Evolutionary conservation across 2,113 vertebrate genomes (phyloP).

Genomic region (Pimephales promelas): DNA sequence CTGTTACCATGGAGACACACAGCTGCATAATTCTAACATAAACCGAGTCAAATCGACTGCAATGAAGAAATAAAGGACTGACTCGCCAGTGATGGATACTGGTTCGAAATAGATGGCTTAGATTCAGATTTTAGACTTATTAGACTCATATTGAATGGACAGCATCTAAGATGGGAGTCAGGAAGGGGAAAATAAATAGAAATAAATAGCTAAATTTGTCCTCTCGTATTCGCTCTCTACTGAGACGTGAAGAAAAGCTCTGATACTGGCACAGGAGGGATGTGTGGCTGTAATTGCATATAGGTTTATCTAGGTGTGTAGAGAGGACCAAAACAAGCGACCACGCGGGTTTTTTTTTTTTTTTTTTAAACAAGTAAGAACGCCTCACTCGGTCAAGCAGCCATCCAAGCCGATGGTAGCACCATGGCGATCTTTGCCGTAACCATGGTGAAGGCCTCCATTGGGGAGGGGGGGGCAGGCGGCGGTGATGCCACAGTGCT

Average conservation of each 20-base stretch:
- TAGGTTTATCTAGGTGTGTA: conserved; percentile 54
- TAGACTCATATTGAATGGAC: conserved; percentile 16
- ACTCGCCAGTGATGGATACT: conserved; percentile 44
- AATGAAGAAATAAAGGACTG: conserved; percentile 15
- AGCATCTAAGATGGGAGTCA: conserved; percentile 10
- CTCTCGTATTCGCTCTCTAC: conserved; percentile 39
- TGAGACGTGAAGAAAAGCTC: conserved; percentile 35
- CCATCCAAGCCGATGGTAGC: conserved; percentile 86
- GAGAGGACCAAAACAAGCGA: conserved; percentile 45
- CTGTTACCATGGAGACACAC: conserved; percentile 41
- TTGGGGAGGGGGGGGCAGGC: conserved; percentile 77
- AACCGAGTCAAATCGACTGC: conserved; percentile 36
- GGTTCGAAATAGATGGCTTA: conserved; percentile 49
- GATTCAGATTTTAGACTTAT: conserved; percentile 32
- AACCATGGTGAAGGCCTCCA: conserved; percentile 81
- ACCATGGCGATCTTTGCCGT: conserved; percentile 80
- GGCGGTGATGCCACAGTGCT: conserved; percentile 90
- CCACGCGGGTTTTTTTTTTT: background rate
- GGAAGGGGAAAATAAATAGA: conserved; percentile 17
- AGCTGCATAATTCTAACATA: conserved; percentile 51
- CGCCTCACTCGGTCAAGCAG: conserved; percentile 87
- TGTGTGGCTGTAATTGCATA: conserved; percentile 56
- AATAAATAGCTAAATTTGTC: conserved; percentile 46
- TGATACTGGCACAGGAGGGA: conserved; percentile 40
- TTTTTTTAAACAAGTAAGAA: conserved; percentile 5